Percentiles rank a stretch among this genome's conserved stretches.
phyloP scores from a whole-genome alignment of 2,113 vertebrate genomes.

The Sula dactylatra region DNA sequence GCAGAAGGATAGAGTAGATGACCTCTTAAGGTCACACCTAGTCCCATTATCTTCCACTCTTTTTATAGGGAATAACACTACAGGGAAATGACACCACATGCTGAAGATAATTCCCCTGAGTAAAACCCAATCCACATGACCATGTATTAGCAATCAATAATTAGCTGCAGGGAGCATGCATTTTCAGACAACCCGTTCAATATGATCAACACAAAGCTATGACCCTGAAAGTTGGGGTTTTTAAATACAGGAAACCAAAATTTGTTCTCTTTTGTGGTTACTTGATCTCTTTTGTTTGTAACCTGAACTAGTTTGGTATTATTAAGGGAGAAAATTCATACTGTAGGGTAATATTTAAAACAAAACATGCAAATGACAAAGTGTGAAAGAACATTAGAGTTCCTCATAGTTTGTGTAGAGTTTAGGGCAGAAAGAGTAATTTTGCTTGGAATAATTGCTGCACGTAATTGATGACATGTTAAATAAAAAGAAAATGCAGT shows the following conservation, averaged over 20 bases:
- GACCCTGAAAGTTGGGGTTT: neutral
- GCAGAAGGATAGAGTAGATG: neutral
- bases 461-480: neutral
- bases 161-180: neutral
- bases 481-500: neutral
- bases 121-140: neutral
- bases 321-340: neutral
- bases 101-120: neutral
- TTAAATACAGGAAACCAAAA: neutral
- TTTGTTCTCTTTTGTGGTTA: neutral
- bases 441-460: neutral
- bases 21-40: neutral
- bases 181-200: neutral
- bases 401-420: neutral
- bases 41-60: constrained; percentile 30
- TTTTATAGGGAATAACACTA: neutral
- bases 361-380: neutral
- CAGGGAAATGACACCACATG: neutral
- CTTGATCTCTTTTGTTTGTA: neutral
- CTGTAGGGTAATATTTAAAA: neutral
- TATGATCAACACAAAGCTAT: neutral
- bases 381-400: neutral
- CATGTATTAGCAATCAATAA: neutral
- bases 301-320: neutral
- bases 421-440: neutral